Percentiles rank a stretch among this genome's conserved stretches.
phyloP scores from a whole-genome alignment of 2,113 vertebrate species.

The Paratilapia polleni region DNA sequence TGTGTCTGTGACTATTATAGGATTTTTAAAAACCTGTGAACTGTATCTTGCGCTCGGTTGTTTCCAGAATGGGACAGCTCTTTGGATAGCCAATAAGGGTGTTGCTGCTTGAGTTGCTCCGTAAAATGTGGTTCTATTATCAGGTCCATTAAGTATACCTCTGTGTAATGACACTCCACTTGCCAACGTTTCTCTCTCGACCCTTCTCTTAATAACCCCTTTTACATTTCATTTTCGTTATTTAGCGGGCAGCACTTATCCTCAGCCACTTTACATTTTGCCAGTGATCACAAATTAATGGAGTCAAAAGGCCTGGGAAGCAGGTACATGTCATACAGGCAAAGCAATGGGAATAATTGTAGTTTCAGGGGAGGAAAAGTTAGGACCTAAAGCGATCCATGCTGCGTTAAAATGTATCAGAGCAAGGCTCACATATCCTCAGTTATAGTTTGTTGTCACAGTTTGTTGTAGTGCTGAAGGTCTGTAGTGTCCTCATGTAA shows the following conservation, averaged over 20 bases:
- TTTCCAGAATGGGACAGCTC: conserved; percentile 11
- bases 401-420: not conserved
- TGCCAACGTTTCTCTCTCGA: conserved; percentile 41
- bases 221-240: conserved; percentile 68
- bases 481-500: not conserved
- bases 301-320: conserved; percentile 11
- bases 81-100: conserved; percentile 21
- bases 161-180: conserved; percentile 59
- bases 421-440: not conserved
- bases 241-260: conserved; percentile 33
- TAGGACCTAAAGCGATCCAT: not conserved
- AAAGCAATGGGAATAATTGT: conserved; percentile 4
- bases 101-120: conserved; percentile 54
- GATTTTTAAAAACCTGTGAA: conserved; percentile 43
- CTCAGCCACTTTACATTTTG: conserved; percentile 36
- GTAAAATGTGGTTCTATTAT: conserved; percentile 68
- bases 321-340: conserved; percentile 8
- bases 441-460: not conserved
- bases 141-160: conserved; percentile 69
- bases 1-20: conserved; percentile 11
- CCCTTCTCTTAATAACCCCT: conserved; percentile 63
- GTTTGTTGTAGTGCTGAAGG: not conserved
- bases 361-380: conserved; percentile 2
- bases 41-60: conserved; percentile 1
- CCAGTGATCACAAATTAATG: conserved; percentile 43